Conservation (phyloP, 2,797 vertebrate species). For the Halcyon leucocephala region DNA sequence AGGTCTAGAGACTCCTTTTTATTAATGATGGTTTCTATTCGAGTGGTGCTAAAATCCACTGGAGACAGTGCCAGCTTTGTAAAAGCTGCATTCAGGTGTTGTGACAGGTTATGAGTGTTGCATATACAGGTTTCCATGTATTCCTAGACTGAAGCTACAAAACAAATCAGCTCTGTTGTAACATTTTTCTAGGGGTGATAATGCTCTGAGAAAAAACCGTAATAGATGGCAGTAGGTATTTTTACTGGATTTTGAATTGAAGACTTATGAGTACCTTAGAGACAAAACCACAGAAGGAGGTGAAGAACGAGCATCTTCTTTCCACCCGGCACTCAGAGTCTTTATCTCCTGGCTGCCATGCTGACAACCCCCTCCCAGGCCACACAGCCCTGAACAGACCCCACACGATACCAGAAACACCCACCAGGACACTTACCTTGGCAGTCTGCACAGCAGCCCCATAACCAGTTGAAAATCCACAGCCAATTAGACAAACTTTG, state of each 20-base stretch:
- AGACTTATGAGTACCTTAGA: neutral
- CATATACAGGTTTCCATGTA: neutral
- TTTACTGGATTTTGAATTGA: neutral
- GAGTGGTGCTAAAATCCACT: neutral
- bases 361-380: rapidly evolving
- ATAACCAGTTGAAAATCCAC: constrained; percentile 86
- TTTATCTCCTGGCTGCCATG: neutral
- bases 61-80: neutral
- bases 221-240: neutral
- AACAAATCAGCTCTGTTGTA: neutral
- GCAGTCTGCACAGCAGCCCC: constrained; percentile 83
- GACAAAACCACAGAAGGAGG: neutral
- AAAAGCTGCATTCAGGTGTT: neutral
- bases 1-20: neutral
- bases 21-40: neutral
- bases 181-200: neutral
- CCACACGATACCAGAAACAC: neutral
- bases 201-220: neutral
- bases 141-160: neutral
- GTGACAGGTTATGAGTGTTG: neutral
- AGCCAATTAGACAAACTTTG: constrained; percentile 85
- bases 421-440: constrained; percentile 71
- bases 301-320: neutral
- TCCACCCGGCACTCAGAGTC: neutral
- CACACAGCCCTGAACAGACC: neutral